Percentiles rank a stretch among this genome's conserved stretches.
Evolutionary conservation across 1,140 invertebrate genomes (phyloP).

Genomic region (Spodoptera frugiperda): DNA sequence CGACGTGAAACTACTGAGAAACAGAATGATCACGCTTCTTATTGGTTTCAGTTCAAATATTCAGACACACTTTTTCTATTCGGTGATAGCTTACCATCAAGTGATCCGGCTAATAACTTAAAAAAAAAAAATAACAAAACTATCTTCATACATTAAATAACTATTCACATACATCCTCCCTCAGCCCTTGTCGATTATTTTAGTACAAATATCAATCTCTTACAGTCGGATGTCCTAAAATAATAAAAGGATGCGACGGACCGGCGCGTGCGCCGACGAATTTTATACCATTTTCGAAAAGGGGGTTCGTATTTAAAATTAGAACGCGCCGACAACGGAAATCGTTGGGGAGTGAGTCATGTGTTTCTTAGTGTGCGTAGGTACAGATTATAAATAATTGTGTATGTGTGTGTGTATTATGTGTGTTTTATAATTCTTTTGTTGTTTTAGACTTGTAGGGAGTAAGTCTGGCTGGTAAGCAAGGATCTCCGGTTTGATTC

Average conservation of each 20-base stretch:
- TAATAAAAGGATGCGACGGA: constrained; percentile 60
- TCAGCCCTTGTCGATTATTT: constrained; percentile 20
- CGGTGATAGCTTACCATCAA: too few relatives aligned
- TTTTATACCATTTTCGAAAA: constrained; percentile 69
- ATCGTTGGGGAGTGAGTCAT: constrained; percentile 64
- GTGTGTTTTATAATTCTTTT: neutral
- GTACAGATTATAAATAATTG: constrained; percentile 36
- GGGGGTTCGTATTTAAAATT: constrained; percentile 65
- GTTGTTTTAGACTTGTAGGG: neutral
- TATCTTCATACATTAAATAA: constrained; percentile 4
- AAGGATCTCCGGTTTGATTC: too few relatives aligned
- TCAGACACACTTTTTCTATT: too few relatives aligned
- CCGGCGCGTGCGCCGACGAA: constrained; percentile 57
- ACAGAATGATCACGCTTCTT: too few relatives aligned
- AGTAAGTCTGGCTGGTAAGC: too few relatives aligned
- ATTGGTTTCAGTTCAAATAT: too few relatives aligned
- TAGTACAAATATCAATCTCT: constrained; percentile 40
- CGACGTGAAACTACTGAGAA: too few relatives aligned
- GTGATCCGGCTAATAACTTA: too few relatives aligned
- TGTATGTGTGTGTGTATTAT: constrained; percentile 12
- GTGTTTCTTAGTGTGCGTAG: constrained; percentile 23
- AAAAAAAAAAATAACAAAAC: neutral
- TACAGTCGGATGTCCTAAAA: constrained; percentile 57
- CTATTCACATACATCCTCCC: constrained; percentile 1
- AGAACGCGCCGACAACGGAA: constrained; percentile 64